Evolutionary conservation across 2,888 invertebrate species (phyloP).

Genomic region (Acanthosepion lycidas): DNA sequence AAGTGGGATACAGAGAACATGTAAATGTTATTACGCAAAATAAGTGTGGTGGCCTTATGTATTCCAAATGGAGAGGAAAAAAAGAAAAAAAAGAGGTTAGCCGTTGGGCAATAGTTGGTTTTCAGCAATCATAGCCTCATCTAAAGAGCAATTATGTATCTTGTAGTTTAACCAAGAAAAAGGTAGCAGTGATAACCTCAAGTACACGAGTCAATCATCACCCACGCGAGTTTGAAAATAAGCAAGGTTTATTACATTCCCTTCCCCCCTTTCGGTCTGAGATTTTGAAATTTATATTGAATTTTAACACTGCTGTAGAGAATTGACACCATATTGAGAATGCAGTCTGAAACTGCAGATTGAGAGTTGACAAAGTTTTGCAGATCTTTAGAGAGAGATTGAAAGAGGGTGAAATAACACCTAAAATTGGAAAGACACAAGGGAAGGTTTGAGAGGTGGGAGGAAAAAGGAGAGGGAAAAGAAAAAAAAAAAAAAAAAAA

Average conservation of each 20-base stretch:
- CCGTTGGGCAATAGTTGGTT: background rate
- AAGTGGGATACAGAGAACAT: background rate
- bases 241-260: constrained; percentile 22
- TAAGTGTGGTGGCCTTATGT: background rate
- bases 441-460: too few relatives aligned
- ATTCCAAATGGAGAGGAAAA: background rate
- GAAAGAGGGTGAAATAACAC: too few relatives aligned
- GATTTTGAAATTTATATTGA: background rate
- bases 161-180: background rate
- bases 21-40: background rate
- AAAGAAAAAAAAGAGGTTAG: background rate
- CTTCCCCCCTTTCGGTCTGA: constrained; percentile 33
- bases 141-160: background rate
- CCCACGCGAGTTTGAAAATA: background rate
- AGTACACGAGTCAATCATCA: background rate
- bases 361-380: background rate
- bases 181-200: background rate
- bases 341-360: background rate
- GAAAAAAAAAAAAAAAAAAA: background rate
- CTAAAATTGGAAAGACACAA: background rate
- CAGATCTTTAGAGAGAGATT: too few relatives aligned
- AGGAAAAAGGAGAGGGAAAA: too few relatives aligned
- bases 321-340: background rate
- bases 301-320: background rate
- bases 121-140: background rate